A percentile compares a stretch with the other conserved stretches of the same genome.
phyloP scores from a whole-genome alignment of 2,797 vertebrate genomes.

The Amphiprion clarkii region DNA sequence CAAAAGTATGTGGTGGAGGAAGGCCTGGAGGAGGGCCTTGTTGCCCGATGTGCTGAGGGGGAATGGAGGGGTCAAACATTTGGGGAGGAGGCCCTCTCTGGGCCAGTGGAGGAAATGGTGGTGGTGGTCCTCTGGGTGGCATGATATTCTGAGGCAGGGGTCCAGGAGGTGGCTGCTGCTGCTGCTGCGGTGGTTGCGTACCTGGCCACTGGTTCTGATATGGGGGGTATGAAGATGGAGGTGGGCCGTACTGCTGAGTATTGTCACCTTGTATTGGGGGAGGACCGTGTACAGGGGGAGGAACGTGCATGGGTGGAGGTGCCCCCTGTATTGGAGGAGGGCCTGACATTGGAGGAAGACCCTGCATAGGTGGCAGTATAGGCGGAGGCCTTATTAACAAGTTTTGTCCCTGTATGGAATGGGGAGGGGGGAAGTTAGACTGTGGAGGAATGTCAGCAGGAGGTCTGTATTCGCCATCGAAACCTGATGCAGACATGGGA shows the following conservation, averaged over 20 bases:
- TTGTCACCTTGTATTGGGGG: constrained; percentile 76
- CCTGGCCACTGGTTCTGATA: constrained; percentile 87
- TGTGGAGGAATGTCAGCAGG: constrained; percentile 76
- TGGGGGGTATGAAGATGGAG: constrained; percentile 74
- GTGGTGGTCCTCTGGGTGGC: constrained; percentile 82
- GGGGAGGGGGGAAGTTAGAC: constrained; percentile 73
- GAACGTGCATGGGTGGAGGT: constrained; percentile 75
- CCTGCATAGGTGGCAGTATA: constrained; percentile 79
- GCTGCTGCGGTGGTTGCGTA: constrained; percentile 69
- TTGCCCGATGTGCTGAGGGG: constrained; percentile 83
- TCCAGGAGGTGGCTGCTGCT: constrained; percentile 73
- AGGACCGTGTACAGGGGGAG: constrained; percentile 74
- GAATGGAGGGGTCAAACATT: constrained; percentile 85
- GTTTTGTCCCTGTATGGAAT: constrained; percentile 76
- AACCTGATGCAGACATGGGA: constrained; percentile 66
- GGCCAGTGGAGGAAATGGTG: constrained; percentile 76
- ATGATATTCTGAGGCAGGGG: constrained; percentile 78
- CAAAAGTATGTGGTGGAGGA: constrained; percentile 77
- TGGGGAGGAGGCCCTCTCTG: constrained; percentile 89
- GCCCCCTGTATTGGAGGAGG: constrained; percentile 76
- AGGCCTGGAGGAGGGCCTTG: constrained; percentile 85
- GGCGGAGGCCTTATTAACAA: constrained; percentile 78
- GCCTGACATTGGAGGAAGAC: constrained; percentile 76
- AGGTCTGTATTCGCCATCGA: constrained; percentile 77
- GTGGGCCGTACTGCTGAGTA: constrained; percentile 77